phyloP scores from a whole-genome alignment of 53 echinoderm and acorn worm genomes.

The Echinometra lucunter region DNA sequence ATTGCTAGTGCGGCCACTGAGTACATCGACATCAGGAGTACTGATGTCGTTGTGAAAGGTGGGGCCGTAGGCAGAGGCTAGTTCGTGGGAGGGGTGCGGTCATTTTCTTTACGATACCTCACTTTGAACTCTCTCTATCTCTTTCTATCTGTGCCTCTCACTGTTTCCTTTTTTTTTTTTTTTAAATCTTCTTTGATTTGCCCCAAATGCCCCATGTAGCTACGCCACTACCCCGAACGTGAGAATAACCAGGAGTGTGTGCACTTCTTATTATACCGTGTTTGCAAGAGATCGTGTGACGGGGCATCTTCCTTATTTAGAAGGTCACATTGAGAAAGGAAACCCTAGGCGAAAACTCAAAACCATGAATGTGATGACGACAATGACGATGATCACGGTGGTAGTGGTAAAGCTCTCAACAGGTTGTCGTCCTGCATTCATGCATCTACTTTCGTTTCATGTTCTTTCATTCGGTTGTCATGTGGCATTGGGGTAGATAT shows the following conservation, averaged over 20 bases:
- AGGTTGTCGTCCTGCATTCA: constrained; percentile 27
- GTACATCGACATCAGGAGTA: too few relatives aligned
- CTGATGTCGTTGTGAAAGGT: too few relatives aligned
- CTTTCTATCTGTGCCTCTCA: neutral
- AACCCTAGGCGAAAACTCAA: constrained; percentile 15
- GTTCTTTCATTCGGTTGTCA: neutral
- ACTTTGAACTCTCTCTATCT: neutral
- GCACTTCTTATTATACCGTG: constrained; percentile 44
- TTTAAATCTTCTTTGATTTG: neutral
- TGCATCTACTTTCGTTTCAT: neutral
- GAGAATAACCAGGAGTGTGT: neutral
- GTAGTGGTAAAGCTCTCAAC: neutral
- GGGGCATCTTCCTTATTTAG: neutral
- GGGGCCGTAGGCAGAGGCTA: neutral
- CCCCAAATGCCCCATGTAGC: neutral
- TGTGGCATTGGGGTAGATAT: too few relatives aligned
- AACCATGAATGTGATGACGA: constrained; percentile 45
- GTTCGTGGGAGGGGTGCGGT: neutral
- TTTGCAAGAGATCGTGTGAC: constrained; percentile 28
- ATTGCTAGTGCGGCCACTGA: too few relatives aligned
- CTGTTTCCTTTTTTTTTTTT: neutral
- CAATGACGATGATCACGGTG: neutral
- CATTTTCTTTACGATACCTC: neutral
- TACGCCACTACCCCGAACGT: neutral
- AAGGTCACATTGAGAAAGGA: neutral